Base-by-base conservation (phyloP, 2,888 invertebrate species). In the Catocala fraxini region DNA sequence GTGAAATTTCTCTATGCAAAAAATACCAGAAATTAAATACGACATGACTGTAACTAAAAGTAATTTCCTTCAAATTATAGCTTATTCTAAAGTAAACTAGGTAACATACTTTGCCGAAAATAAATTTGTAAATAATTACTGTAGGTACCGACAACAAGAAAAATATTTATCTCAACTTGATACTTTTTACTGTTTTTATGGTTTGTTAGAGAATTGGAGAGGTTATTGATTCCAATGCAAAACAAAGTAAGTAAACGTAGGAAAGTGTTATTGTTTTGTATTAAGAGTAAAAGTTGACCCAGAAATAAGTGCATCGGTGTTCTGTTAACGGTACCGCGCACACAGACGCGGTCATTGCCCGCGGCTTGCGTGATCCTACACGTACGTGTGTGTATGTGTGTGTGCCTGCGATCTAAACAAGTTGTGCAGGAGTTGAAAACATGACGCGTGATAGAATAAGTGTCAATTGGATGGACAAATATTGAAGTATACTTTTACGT, bases 311-410 rank as follows among this genome's bases (percentile, higher is more conserved):
- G 77, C 77, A 77, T 64, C 54, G 59, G 47, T 74, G 62, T 79
- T 80, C 71, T 91, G 90, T 87, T 91, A 92, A 92, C 92, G 90
- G 92, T 92, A 92, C 89, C 59, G 53, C 80, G 77, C 89, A 84
- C 86, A 89, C 89, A 78, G 71, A 65, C 55, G 71, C 75, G 73
- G 77, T 78, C 81, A 80, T 68, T 70, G 85, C 71, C 79, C 84
- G 74, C 63, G 59, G 58, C 55, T 34, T 63, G 70, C 51, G 13
- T 25, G 25, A 39, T 25, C 25, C 25, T 25, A 25, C 25, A 25
- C 25, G 1, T 25, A 25, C 47, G 11, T 47, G 7, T 63, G 62
- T 25, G 52, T 49, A 41, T 47, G 62, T 70, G 65, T 73, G 68
- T 72, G 75, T 77, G 79, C 73, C 74, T 68, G 68, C 63, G 73